Conservation (phyloP, 2,113 vertebrate genomes). For the Gadus macrocephalus region DNA sequence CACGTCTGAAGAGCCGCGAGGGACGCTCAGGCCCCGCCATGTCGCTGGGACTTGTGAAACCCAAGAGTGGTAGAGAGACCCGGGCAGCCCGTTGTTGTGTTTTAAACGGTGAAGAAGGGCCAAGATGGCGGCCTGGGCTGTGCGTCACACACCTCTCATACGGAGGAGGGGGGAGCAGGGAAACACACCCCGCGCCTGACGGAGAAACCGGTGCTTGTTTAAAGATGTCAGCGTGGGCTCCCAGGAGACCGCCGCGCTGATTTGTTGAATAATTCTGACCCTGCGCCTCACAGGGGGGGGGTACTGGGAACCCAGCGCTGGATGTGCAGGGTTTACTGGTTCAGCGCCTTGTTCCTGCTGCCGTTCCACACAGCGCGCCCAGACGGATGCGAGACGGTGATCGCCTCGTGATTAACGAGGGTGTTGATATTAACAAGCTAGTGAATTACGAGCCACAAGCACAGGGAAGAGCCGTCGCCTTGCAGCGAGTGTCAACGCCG, state of each 20-base stretch:
- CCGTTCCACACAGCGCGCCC: conserved; percentile 58
- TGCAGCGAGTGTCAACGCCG: no score
- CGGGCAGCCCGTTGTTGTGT: no score
- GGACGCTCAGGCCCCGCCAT: no score
- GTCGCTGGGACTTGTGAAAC: no score
- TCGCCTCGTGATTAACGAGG: conserved; percentile 22
- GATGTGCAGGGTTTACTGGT: conserved; percentile 67
- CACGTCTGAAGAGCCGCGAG: no score
- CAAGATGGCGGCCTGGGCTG: no score
- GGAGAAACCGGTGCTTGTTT: conserved; percentile 75
- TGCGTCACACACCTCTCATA: no score
- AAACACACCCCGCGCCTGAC: conserved; percentile 54
- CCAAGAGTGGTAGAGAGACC: no score
- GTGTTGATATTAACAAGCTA: conserved; percentile 37
- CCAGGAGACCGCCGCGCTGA: conserved; percentile 63
- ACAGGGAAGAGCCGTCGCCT: no score
- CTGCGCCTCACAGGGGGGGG: conserved; percentile 42
- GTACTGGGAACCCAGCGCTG: conserved; percentile 58
- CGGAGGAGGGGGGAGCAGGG: not conserved
- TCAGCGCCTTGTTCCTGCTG: conserved; percentile 51
- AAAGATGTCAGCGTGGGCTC: conserved; percentile 71
- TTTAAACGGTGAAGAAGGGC: no score
- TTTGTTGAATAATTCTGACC: conserved; percentile 78
- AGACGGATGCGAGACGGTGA: conserved; percentile 40
- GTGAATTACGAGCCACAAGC: no score